Evolutionary conservation across 2,797 vertebrate genomes (phyloP), one percentile per base, ranked within the genome.

Genomic region (Hoplostethus mediterraneus): DNA sequence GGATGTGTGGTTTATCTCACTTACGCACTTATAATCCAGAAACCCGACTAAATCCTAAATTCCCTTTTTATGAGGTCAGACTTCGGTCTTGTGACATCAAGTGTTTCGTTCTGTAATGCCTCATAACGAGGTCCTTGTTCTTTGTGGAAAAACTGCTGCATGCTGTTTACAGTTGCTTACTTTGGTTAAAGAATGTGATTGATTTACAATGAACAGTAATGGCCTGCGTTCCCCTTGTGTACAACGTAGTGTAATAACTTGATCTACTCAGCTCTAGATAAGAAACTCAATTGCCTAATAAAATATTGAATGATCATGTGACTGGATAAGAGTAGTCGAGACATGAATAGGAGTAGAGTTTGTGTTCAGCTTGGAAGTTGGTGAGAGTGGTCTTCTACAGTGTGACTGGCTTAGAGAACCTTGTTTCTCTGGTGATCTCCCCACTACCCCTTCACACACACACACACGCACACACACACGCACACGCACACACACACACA

Each of bases 231-330:
- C 30, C 12, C 44, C 10, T 60, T 13, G 28, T 65, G 59, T 62
- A 54, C 67, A 45, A 53, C n/a, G 33, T 6, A 21, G 31, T 25
- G 3, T 63, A 52, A 56, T 71, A 44, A 57, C 36, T 56, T n/a
- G 45, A 38, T 52, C 49, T 65, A 21, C 31, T 55, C 28, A 73
- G 25, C 60, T 44, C 66, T 70, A 30, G 12, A 53, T 68, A 31
- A 13, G 64, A 81, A 42, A 42, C 40, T 67, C 59, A 60, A 70
- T 76, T 57, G 25, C 8, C 17, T 33, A 1, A 13, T 61, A 38
- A 71, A 66, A 21, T 49, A 53, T 72, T 77, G 25, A 71, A 58
- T 62, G 69, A 66, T 65, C 30, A 49, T 73, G 59, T 80, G 73
- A 63, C 38, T 64, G 40, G 57, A 68, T 69, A 67, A 48, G 44